Evolutionary conservation across 2,113 vertebrate species (phyloP).

Genomic region (Ursus arctos): DNA sequence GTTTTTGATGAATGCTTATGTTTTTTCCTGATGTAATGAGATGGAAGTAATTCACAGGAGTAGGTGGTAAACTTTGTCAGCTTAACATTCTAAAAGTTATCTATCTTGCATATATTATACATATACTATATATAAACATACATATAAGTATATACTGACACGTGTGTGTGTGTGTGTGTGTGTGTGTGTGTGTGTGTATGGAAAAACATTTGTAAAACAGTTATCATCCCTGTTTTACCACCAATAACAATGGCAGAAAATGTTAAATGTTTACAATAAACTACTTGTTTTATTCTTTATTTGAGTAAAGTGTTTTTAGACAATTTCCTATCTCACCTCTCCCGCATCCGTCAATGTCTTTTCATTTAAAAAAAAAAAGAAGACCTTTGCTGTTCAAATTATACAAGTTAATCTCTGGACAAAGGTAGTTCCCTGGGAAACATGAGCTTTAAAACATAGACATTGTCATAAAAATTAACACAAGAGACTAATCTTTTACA

Average conservation of each 20-base stretch:
- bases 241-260: not conserved
- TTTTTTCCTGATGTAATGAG: not conserved
- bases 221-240: not conserved
- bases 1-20: not conserved
- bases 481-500: conserved; percentile 72
- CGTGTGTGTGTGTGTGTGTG: too few species aligned
- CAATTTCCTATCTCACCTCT: not conserved
- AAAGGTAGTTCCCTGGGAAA: conserved; percentile 69
- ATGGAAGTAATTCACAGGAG: not conserved
- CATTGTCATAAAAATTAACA: conserved; percentile 70
- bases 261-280: not conserved
- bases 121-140: not conserved
- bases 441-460: conserved; percentile 79
- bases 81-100: not conserved
- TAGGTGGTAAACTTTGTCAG: not conserved
- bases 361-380: conserved; percentile 65
- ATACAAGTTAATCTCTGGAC: conserved; percentile 60
- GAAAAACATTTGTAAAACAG: not conserved
- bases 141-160: not conserved
- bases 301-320: not conserved
- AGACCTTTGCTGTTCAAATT: conserved; percentile 67
- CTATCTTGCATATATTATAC: not conserved
- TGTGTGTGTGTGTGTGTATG: too few species aligned
- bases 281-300: not conserved
- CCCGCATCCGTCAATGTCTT: conserved; percentile 23